These are phyloP conservation scores for Panthera uncia DNA, from an alignment of 2,113 vertebrate species.

Conservation along the genomic window DNA sequence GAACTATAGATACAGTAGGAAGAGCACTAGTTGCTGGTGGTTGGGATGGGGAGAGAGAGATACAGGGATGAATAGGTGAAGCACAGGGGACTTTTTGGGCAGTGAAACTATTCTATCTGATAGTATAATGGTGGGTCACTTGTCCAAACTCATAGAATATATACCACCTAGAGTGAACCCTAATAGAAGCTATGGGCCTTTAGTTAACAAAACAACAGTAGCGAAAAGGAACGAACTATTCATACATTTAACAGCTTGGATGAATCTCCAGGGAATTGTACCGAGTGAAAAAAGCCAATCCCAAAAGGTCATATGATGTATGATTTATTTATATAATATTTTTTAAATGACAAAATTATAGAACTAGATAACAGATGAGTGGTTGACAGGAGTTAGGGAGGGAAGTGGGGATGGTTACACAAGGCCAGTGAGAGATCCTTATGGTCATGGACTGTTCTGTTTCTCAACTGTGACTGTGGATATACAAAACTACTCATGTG, in stretches of 20 bases:
- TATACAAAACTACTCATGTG: background rate
- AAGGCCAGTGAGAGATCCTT: background rate
- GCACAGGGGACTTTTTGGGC: background rate
- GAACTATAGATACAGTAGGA: background rate
- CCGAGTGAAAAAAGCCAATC: background rate
- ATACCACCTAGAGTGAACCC: background rate
- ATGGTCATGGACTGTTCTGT: background rate
- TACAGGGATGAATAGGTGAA: background rate
- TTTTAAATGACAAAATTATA: background rate
- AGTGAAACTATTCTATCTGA: background rate
- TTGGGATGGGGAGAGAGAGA: background rate
- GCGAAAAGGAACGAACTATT: background rate
- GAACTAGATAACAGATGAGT: background rate
- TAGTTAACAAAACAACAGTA: background rate
- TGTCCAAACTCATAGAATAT: background rate
- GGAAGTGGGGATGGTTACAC: background rate
- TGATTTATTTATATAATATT: background rate
- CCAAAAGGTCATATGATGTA: background rate
- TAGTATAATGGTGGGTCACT: background rate
- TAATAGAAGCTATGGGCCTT: background rate
- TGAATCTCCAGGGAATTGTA: background rate
- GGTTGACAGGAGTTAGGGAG: background rate
- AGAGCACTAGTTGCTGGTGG: background rate
- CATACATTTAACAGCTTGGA: background rate
- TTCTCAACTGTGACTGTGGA: background rate